These are phyloP conservation scores for Athalia cordata DNA, from an alignment of 2,888 invertebrate genomes.

Conservation along the genomic window DNA sequence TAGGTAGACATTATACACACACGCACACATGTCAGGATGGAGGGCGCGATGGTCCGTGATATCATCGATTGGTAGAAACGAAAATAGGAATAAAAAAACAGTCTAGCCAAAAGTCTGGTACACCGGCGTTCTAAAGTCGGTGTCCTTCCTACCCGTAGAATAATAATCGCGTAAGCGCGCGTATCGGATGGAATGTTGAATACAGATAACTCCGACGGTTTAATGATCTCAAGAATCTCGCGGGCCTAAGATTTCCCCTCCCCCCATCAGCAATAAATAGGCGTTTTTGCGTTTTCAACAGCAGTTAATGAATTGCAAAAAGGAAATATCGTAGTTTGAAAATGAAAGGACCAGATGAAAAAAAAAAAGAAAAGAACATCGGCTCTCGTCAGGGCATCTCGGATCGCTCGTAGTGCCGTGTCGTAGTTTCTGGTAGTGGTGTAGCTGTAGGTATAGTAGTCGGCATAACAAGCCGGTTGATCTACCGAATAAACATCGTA, in stretches of 20 bases:
- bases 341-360: no score
- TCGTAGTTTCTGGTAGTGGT: background rate
- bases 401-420: background rate
- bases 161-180: no score
- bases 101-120: slow-evolving; percentile 38
- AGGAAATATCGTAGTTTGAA: no score
- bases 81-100: slow-evolving; percentile 44
- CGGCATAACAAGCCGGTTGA: slow-evolving; percentile 60
- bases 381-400: background rate
- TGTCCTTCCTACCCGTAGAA: background rate
- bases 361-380: background rate
- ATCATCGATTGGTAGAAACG: slow-evolving; percentile 44
- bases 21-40: background rate
- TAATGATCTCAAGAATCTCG: no score
- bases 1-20: slow-evolving; percentile 9
- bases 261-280: no score
- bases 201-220: no score
- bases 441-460: background rate
- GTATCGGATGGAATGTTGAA: no score
- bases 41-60: slow-evolving; percentile 39
- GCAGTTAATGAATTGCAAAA: no score
- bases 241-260: no score
- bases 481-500: slow-evolving; percentile 67
- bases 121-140: slow-evolving; percentile 19
- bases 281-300: no score